Conservation (phyloP, 2,113 vertebrate genomes). For the Alosa alosa region DNA sequence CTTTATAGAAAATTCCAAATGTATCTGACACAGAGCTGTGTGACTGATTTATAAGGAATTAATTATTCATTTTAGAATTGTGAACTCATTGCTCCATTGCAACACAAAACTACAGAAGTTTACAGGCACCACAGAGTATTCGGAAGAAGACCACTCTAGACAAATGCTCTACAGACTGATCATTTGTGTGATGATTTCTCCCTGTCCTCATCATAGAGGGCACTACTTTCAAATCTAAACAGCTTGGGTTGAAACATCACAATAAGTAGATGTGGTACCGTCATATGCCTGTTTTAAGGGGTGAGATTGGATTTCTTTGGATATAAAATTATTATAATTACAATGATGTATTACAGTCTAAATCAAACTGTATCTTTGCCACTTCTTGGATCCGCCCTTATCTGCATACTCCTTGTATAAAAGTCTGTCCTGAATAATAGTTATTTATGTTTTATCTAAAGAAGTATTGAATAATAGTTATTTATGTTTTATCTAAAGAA, state of each 20-base stretch:
- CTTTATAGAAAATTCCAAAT: neutral
- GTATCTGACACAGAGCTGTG: constrained; percentile 54
- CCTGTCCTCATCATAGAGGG: constrained; percentile 37
- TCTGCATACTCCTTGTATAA: neutral
- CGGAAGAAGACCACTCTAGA: constrained; percentile 74
- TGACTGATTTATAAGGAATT: constrained; percentile 65
- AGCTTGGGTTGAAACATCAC: constrained; percentile 9
- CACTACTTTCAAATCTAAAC: constrained; percentile 30
- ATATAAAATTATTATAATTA: neutral
- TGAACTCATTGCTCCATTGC: constrained; percentile 80
- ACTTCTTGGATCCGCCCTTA: neutral
- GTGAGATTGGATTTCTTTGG: neutral
- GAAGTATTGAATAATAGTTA: too few species aligned
- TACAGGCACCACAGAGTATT: constrained; percentile 74
- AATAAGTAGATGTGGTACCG: neutral
- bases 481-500: too few species aligned
- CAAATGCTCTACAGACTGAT: constrained; percentile 66
- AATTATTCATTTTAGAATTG: constrained; percentile 79
- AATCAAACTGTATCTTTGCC: too few species aligned
- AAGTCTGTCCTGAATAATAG: neutral
- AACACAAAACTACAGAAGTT: constrained; percentile 75
- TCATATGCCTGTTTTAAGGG: neutral
- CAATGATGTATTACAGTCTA: neutral
- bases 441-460: too few species aligned
- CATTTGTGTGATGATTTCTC: constrained; percentile 6